Conservation (phyloP, 2,888 invertebrate genomes). For the Sesia bembeciformis region DNA sequence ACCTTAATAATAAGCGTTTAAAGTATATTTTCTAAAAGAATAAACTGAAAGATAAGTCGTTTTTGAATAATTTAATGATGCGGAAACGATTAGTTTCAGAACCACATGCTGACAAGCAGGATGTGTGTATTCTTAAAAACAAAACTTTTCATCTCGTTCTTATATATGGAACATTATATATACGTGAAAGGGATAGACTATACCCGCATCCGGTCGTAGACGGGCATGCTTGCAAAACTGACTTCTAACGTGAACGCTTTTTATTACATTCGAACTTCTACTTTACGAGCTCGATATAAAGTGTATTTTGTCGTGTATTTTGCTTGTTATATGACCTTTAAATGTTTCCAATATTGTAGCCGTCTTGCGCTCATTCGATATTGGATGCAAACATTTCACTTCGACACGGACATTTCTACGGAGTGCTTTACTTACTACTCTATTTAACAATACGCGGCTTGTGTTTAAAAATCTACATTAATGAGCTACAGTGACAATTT, state of each 20-base stretch:
- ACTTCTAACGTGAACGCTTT: constrained; percentile 1
- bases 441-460: too few relatives aligned
- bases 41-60: constrained; percentile 14
- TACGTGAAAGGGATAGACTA: constrained; percentile 19
- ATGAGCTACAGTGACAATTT: too few relatives aligned
- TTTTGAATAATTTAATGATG: constrained; percentile 15
- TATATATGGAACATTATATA: constrained; percentile 2
- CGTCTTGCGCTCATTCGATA: constrained; percentile 17
- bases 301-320: constrained; percentile 7
- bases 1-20: constrained; percentile 4
- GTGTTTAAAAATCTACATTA: neutral
- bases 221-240: constrained; percentile 36
- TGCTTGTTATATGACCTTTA: neutral
- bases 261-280: constrained; percentile 1
- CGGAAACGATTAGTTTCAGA: constrained; percentile 69
- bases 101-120: constrained; percentile 65
- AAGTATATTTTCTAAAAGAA: constrained; percentile 7
- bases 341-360: neutral
- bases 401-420: neutral
- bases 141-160: constrained; percentile 20
- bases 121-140: constrained; percentile 59
- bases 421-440: neutral
- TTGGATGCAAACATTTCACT: constrained; percentile 7
- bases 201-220: constrained; percentile 37
- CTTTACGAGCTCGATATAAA: fast-evolving